Percentiles rank a stretch among this genome's conserved stretches.
These are phyloP conservation scores for Holcopasites calliopsidis DNA, from an alignment of 1,140 invertebrate genomes.

Conservation along the genomic window DNA sequence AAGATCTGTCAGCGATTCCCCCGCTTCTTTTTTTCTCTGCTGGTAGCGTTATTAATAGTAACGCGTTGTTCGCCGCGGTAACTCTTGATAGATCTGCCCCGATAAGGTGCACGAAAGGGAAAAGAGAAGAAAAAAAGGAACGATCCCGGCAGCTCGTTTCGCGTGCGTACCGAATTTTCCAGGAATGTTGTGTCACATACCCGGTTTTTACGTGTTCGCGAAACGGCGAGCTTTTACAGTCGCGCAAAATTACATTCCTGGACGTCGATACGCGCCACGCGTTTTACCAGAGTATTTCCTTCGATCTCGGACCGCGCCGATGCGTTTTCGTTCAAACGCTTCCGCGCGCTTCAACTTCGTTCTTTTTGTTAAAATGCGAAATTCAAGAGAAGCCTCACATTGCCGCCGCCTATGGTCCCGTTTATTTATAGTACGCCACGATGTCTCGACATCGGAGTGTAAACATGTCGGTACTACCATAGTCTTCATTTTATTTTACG, in stretches of 20 bases:
- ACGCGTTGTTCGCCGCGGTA: not conserved
- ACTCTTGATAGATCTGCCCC: not conserved
- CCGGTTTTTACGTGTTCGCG: not conserved
- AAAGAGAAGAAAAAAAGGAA: not conserved
- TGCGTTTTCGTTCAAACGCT: too few relatives aligned
- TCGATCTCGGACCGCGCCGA: too few relatives aligned
- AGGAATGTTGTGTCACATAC: not conserved
- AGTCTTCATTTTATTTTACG: conserved; percentile 42
- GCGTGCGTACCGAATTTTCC: conserved; percentile 1
- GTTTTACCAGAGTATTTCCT: too few relatives aligned
- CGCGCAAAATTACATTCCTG: not conserved
- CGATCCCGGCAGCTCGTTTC: not conserved
- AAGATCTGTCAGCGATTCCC: not conserved
- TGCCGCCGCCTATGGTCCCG: conserved; percentile 44
- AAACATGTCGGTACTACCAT: conserved; percentile 49
- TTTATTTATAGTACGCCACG: conserved; percentile 58
- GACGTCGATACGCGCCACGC: too few relatives aligned
- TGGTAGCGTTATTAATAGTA: conserved; percentile 14
- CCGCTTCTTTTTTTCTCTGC: conserved; percentile 11
- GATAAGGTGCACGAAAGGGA: not conserved
- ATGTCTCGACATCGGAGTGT: conserved; percentile 45
- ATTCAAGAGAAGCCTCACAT: not conserved
- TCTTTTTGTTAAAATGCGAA: not conserved
- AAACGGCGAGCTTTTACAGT: not conserved
- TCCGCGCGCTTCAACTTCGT: not conserved